Percentiles rank a stretch among this genome's conserved stretches.
Conservation (phyloP, 2,888 invertebrate species). For the Calliphora vomitoria region DNA sequence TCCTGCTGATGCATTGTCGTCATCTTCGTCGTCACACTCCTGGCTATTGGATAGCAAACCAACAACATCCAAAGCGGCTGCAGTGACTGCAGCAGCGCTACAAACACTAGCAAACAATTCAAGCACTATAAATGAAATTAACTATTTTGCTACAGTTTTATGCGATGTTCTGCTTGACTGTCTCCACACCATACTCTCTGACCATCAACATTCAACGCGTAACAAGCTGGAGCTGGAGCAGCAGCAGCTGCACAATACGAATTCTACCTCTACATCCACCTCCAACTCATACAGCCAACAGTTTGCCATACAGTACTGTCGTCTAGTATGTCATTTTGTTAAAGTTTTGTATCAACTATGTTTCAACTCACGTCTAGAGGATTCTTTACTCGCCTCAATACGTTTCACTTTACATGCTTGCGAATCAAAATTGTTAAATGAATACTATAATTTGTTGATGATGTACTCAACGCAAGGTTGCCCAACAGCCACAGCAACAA, state of each 20-base stretch:
- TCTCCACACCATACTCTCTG: slow-evolving; percentile 77
- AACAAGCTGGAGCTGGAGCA: not conserved
- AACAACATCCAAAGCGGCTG: slow-evolving; percentile 64
- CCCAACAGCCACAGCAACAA: slow-evolving; percentile 56
- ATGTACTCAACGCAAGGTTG: slow-evolving; percentile 68
- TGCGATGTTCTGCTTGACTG: slow-evolving; percentile 82
- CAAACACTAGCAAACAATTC: slow-evolving; percentile 67
- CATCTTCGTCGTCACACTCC: slow-evolving; percentile 45
- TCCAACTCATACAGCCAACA: slow-evolving; percentile 44
- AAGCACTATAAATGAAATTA: slow-evolving; percentile 81
- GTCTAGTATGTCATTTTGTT: slow-evolving; percentile 82
- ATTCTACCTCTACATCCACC: slow-evolving; percentile 17
- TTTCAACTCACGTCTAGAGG: slow-evolving; percentile 75
- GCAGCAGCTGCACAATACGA: not conserved
- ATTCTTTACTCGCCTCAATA: slow-evolving; percentile 65
- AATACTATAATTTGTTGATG: slow-evolving; percentile 79
- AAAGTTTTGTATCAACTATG: slow-evolving; percentile 81
- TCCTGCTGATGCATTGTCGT: slow-evolving; percentile 69
- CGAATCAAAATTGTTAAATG: slow-evolving; percentile 82
- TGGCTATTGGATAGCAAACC: slow-evolving; percentile 64
- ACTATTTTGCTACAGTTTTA: slow-evolving; percentile 84
- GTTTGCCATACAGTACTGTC: slow-evolving; percentile 77
- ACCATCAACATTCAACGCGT: slow-evolving; percentile 67
- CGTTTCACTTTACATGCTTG: slow-evolving; percentile 74
- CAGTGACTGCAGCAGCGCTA: slow-evolving; percentile 59